Conservation (phyloP, 2,797 vertebrate genomes). For the Propithecus perrieri region DNA sequence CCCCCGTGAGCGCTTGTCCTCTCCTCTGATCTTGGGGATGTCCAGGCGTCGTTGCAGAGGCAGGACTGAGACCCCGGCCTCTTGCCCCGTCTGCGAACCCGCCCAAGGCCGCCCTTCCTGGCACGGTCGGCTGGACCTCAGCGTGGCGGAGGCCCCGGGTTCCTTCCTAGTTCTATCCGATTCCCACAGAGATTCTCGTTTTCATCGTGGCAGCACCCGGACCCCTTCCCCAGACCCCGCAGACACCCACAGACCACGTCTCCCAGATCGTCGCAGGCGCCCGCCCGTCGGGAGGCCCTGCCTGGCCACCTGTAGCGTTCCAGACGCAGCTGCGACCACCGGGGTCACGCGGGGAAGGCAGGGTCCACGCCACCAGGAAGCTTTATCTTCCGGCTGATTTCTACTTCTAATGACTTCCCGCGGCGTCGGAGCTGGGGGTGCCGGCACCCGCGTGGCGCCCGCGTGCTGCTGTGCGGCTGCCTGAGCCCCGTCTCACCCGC, state of each 20-base stretch:
- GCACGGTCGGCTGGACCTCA: neutral
- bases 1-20: too few species aligned
- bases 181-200: too few species aligned
- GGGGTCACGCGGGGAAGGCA: rapidly evolving
- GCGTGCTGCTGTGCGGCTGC: neutral
- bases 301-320: rapidly evolving
- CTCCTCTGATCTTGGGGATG: rapidly evolving
- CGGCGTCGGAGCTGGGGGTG: neutral
- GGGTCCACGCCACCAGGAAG: neutral
- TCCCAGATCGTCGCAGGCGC: neutral
- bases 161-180: neutral
- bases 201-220: neutral
- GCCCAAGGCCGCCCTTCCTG: rapidly evolving
- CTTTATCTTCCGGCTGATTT: neutral
- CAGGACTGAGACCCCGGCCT: neutral
- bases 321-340: neutral
- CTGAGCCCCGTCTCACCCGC: too few species aligned
- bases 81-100: neutral
- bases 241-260: neutral
- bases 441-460: rapidly evolving
- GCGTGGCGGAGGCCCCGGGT: neutral
- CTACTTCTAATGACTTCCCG: too few species aligned
- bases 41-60: too few species aligned
- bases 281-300: rapidly evolving
- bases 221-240: rapidly evolving